Conservation (phyloP, 2,797 vertebrate genomes). For the Neomorphus geoffroyi region DNA sequence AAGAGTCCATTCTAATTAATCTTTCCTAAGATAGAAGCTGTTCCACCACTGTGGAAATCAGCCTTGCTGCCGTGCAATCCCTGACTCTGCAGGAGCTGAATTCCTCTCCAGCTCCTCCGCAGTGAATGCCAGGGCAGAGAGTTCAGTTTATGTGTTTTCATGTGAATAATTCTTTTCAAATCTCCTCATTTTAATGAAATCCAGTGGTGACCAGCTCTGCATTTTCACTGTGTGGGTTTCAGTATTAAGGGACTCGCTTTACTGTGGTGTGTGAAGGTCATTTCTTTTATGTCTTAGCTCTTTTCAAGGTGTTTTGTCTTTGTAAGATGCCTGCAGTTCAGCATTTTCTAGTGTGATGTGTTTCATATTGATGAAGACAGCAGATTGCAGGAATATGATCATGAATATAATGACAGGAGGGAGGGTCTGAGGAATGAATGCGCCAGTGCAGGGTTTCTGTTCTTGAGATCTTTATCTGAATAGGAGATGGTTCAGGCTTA, state of each 20-base stretch:
- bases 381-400: conserved; percentile 28
- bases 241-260: background rate
- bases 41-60: background rate
- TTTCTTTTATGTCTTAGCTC: background rate
- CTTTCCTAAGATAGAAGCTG: background rate
- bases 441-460: background rate
- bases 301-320: background rate
- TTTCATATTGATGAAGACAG: conserved; percentile 37
- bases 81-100: fast-evolving
- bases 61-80: background rate
- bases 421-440: conserved; percentile 13
- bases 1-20: conserved; percentile 9
- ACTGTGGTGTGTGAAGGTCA: background rate
- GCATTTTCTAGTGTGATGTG: background rate
- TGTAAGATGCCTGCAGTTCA: background rate
- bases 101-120: background rate
- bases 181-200: background rate
- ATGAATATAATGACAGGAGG: background rate
- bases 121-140: background rate
- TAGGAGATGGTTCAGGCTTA: background rate
- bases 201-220: background rate
- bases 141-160: background rate
- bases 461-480: background rate
- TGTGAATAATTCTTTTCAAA: background rate
- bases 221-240: background rate